Evolutionary conservation across 2,113 vertebrate species (phyloP), one percentile per base, ranked within the genome.

Genomic region (Mastomys natalensis): DNA sequence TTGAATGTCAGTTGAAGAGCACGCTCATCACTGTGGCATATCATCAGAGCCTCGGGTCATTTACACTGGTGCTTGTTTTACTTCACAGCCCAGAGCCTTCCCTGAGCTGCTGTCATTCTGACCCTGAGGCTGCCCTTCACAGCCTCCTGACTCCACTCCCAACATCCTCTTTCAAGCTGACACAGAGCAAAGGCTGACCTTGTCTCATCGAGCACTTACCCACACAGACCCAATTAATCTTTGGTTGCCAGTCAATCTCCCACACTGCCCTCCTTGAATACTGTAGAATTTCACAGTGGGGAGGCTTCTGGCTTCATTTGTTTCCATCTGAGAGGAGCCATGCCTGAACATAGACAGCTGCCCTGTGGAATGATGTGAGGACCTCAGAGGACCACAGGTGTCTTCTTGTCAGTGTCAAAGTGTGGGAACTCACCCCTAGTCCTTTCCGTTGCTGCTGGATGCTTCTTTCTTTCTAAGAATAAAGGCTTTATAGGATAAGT

Each of bases 51-150:
- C 97, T 87, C 95, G 95, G 96, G 96, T 95, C 98, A 98, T 98
- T 98, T 98, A 97, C 98, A 98, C 98, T 98, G 97, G 98, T 87
- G 98, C 97, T 98, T 97, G 97, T 98, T 98, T 98, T 98, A 98
- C 98, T 98, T 98, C 97, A 98, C 91, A 98, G 97, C 96, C 95
- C 97, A 95, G 97, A 98, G 98, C 97, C 98, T 96, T 98, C 94
- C 97, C 96, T 9, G 31, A 98, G 85, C 94, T 93, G 97, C 97
- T 98, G 98, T 98, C 95, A 95, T 97, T 97, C 97, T 98, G 98
- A 98, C 97, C 98, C 98, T 43, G 93, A 98, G 98, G 97, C 96
- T 37, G 96, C 98, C 98, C 98, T 98, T 98, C 96, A 98, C 97
- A 98, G 80, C 98, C 97, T 98, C 95, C 97, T 97, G 98, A 95